Evolutionary conservation across 35 echinoderm and acorn worm species (phyloP).

Genomic region (Patiria miniata): DNA sequence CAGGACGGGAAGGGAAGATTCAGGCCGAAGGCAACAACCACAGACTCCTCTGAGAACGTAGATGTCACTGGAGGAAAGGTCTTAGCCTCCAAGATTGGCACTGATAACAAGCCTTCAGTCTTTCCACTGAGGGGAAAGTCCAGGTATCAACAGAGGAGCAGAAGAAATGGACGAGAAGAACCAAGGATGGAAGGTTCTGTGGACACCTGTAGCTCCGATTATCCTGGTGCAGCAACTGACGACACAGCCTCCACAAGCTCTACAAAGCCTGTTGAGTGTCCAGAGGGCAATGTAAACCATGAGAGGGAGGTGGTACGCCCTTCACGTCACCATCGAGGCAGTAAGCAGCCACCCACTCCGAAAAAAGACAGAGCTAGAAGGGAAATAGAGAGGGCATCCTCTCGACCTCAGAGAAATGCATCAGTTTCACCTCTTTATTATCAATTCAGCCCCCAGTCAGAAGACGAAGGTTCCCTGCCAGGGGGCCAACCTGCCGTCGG

Average conservation of each 20-base stretch:
- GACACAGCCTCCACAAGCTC: no score
- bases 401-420: neutral
- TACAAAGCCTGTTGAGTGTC: no score
- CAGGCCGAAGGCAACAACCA: neutral
- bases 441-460: neutral
- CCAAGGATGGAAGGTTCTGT: neutral
- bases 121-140: no score
- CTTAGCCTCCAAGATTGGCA: no score
- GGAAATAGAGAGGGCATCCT: neutral
- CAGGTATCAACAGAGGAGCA: no score
- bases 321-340: neutral
- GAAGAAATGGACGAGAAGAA: neutral
- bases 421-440: conserved; percentile 16
- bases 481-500: neutral
- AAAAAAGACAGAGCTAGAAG: conserved; percentile 5
- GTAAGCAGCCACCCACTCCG: neutral
- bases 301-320: neutral
- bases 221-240: no score
- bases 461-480: neutral
- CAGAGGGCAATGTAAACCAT: neutral
- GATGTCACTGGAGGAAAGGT: neutral
- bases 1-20: neutral
- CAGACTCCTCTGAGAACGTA: neutral
- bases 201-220: no score
- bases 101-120: no score